A percentile compares a stretch with the other conserved stretches of the same genome.
Evolutionary conservation across 2,888 invertebrate species (phyloP).

Genomic region (Tortrix viridana): DNA sequence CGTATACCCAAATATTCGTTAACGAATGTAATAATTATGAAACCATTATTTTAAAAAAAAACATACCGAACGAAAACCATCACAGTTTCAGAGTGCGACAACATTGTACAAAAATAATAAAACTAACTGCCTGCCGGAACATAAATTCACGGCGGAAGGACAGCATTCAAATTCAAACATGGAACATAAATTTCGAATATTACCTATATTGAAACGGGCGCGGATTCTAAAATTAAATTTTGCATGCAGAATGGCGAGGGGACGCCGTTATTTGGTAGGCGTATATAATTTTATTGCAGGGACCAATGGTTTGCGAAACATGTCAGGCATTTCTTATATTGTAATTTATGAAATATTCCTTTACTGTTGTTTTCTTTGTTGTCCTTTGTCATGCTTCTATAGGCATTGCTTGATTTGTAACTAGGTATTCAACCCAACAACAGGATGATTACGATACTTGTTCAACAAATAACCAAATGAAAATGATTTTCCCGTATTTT

Average conservation of each 20-base stretch:
- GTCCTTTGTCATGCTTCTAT: constrained; percentile 2
- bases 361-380: constrained; percentile 32
- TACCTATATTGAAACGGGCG: constrained; percentile 79
- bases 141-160: constrained; percentile 67
- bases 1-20: neutral
- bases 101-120: constrained; percentile 35
- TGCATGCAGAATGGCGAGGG: constrained; percentile 79
- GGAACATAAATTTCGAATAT: constrained; percentile 53
- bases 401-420: neutral
- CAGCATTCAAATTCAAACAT: constrained; percentile 72
- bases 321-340: constrained; percentile 65
- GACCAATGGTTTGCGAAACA: constrained; percentile 81
- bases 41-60: neutral
- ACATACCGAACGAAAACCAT: neutral
- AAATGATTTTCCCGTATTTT: no score
- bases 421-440: neutral
- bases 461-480: no score
- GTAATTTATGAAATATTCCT: constrained; percentile 53
- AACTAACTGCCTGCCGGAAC: constrained; percentile 45
- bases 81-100: neutral
- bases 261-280: constrained; percentile 79
- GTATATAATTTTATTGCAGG: constrained; percentile 83
- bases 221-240: constrained; percentile 82
- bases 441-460: neutral
- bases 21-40: neutral